Base-by-base conservation (phyloP, 2,888 invertebrate species). In the Mayetiola destructor region DNA sequence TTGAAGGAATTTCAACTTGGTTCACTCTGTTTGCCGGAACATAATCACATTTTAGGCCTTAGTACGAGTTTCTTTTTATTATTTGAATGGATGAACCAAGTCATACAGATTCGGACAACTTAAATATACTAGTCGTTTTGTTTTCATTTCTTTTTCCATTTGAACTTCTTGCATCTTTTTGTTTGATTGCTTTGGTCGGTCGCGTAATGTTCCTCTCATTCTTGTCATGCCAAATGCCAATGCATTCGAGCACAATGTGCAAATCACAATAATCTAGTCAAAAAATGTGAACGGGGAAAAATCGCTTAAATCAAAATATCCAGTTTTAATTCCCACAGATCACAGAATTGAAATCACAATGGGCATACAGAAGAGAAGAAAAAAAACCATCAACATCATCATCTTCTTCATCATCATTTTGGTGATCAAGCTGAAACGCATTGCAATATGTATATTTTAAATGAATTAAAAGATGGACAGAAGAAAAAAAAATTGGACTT, bases 101-200 rank as follows among this genome's bases (percentile, higher is more conserved):
- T n/a, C n/a, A n/a, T n/a, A n/a, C n/a, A n/a, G n/a, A n/a, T n/a
- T n/a, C n/a, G n/a, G n/a, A n/a, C n/a, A n/a, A n/a, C n/a, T n/a
- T 48, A 48, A 48, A 48, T 48, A 27, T 48, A 48, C 48, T 27
- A 27, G 23, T 48, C 48, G 48, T 48, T 27, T 48, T 48, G 48
- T 48, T 27, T 48, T 23, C 14, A n/a, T 48, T 48, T 48, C 27
- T 48, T 48, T 48, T 27, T 48, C 27, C 27, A 23, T 48, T 27
- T 48, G 48, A 48, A 48, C 48, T 48, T 48, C 48, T 48, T n/a
- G n/a, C 48, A 48, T 48, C 48, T 48, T 48, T 48, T 48, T 48
- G 27, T 27, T n/a, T 48, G 32, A 12, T 27, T 2, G 39, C 18
- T 2, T 39, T n/a, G n/a, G n/a, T 39, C 18, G 39, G 39, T 20